Base-by-base conservation (phyloP, 2,797 vertebrate genomes). In the Pangasius sanitwongsei region DNA sequence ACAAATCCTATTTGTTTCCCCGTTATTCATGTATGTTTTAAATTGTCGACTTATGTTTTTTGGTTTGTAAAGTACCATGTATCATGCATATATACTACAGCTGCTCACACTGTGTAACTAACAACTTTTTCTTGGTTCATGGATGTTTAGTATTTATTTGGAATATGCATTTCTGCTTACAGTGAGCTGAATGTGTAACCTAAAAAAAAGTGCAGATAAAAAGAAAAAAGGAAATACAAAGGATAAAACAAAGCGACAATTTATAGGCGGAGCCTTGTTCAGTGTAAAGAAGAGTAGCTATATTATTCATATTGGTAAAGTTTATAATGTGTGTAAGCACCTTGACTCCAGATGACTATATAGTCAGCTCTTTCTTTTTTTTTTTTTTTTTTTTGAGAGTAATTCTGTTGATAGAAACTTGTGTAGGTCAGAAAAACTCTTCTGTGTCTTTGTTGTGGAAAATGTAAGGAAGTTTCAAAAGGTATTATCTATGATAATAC, bases 231-330 rank as follows among this genome's bases (percentile, higher is more conserved):
- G 57, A n/a, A 63, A 28, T 16, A 44, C 34, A 65, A 13, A 53
- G 28, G n/a, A 69, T 34, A 23, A 85, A 31, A n/a, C 2, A 11
- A 34, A 78, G 53, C 59, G 41, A 69, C 70, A 87, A 65, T 90
- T 90, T 88, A 82, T 85, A 63, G 84, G 89, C 72, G 85, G 92
- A 78, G 18, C 4, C 7, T 9, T 80, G 31, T 82, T 59, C 80
- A 59, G 89, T 92, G 87, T 94, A 90, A 90, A 91, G 91, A 92
- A 88, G 2, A 50, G n/a, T 34, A 57, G 78, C 53, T 78, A 89
- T 89, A 82, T 84, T 67, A 86, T 65, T 83, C 5, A 3, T 92
- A 77, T 90, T 93, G 87, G 50, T 87, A 80, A 53, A 86, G 86
- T 89, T 89, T 83, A 89, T 48, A 37, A 59, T 81, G 57, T 44